Percentiles rank a stretch among this genome's conserved stretches.
These are phyloP conservation scores for Clanis bilineata DNA, from an alignment of 2,888 invertebrate genomes.

Conservation along the genomic window DNA sequence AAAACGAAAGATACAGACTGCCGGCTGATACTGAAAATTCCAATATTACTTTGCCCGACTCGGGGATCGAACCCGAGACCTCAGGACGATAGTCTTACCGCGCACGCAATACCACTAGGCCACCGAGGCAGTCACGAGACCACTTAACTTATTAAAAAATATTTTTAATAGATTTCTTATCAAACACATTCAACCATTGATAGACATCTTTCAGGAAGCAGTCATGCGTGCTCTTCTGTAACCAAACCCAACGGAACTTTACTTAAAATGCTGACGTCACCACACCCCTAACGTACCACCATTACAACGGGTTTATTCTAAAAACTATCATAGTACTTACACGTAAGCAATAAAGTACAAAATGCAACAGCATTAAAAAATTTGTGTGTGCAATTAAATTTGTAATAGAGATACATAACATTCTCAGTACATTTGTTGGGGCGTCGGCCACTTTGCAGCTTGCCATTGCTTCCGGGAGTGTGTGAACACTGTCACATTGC, in stretches of 20 bases:
- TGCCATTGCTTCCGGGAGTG: conserved; percentile 64
- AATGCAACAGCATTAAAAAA: conserved; percentile 17
- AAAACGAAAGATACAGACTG: no score
- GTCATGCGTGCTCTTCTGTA: conserved; percentile 43
- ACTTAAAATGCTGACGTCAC: conserved; percentile 55
- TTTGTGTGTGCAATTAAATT: conserved; percentile 6
- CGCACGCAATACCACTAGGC: no score
- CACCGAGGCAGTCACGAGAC: no score
- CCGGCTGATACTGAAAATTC: no score
- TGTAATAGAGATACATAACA: conserved; percentile 24
- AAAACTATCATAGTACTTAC: conserved; percentile 12
- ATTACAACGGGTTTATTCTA: not conserved
- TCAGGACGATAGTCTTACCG: no score
- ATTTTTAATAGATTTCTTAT: not conserved
- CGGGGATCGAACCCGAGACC: no score
- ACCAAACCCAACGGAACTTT: conserved; percentile 60
- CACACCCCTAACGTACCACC: conserved; percentile 37
- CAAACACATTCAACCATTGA: conserved; percentile 6
- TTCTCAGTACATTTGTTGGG: conserved; percentile 35
- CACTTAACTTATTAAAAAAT: not conserved
- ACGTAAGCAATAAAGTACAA: conserved; percentile 21
- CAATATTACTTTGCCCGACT: no score
- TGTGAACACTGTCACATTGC: conserved; percentile 71
- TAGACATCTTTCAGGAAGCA: conserved; percentile 42
- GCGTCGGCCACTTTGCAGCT: conserved; percentile 66